Evolutionary conservation across 2,888 invertebrate genomes (phyloP).

Genomic region (Trichopoda pennipes): DNA sequence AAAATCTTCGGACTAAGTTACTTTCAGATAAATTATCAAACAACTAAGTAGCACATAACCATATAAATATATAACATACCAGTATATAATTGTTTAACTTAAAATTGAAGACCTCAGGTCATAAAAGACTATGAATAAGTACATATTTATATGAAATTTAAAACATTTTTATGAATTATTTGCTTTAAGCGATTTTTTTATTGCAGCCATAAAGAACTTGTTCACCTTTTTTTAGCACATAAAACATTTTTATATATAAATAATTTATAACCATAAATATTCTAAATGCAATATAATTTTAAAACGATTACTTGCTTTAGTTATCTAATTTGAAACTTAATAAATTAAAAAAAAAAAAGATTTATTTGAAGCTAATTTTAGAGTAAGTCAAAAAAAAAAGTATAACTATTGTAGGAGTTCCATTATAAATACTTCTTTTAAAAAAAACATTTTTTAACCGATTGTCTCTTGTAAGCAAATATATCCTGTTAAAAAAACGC

Average conservation of each 20-base stretch:
- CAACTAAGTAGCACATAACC: too few relatives aligned
- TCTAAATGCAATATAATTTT: conserved; percentile 3
- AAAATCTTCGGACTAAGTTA: too few relatives aligned
- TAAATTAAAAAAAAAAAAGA: conserved; percentile 41
- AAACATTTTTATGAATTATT: background rate
- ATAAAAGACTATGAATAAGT: background rate
- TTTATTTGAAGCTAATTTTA: conserved; percentile 35
- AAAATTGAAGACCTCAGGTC: background rate
- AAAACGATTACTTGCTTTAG: conserved; percentile 29
- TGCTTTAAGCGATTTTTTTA: conserved; percentile 36
- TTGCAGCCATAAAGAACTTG: background rate
- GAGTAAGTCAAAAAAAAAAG: background rate
- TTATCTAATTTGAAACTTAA: conserved; percentile 52
- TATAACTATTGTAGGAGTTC: conserved; percentile 1
- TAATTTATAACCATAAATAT: conserved; percentile 30
- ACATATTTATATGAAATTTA: too few relatives aligned
- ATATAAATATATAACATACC: too few relatives aligned
- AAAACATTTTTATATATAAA: conserved; percentile 29
- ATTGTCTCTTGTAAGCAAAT: background rate
- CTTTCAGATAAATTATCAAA: too few relatives aligned
- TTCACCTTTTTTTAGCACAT: background rate
- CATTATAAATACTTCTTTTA: background rate
- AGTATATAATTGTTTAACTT: too few relatives aligned
- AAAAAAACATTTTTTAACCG: background rate
- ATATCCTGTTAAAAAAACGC: background rate